A percentile compares a stretch with the other conserved stretches of the same genome.
Conservation (phyloP, 2,113 vertebrate species). For the Ivindomyrus marchei region DNA sequence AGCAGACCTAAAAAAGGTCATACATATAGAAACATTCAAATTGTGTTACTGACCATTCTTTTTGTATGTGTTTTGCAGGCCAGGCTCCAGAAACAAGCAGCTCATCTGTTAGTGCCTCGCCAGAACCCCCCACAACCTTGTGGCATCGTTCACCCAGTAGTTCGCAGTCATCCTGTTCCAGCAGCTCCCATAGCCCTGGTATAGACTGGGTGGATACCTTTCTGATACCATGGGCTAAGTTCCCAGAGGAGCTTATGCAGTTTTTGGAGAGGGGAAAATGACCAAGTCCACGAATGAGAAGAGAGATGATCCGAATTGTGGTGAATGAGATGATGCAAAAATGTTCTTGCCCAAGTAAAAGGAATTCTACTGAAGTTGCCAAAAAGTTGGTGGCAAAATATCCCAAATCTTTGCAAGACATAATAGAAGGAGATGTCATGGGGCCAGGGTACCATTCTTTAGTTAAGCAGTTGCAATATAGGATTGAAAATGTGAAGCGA, state of each 20-base stretch:
- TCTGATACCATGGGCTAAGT: neutral
- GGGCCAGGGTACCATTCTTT: slow-evolving; percentile 19
- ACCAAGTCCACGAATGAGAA: slow-evolving; percentile 20
- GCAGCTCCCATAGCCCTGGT: no score
- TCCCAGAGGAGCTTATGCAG: neutral
- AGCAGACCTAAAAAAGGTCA: no score
- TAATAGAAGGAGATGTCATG: neutral
- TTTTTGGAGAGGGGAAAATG: neutral
- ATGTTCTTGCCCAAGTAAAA: neutral
- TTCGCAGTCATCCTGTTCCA: neutral
- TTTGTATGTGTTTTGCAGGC: neutral
- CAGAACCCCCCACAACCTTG: neutral
- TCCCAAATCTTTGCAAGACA: neutral
- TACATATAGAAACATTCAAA: slow-evolving; percentile 7
- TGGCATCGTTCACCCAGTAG: neutral
- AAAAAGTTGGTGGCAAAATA: neutral
- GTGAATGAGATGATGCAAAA: neutral
- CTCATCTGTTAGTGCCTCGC: neutral
- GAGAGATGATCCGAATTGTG: neutral
- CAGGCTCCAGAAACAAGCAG: neutral
- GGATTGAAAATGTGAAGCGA: slow-evolving; percentile 15
- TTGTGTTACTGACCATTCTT: slow-evolving; percentile 9
- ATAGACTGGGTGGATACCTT: neutral
- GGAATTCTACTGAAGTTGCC: neutral
- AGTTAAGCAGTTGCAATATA: slow-evolving; percentile 10